Base-by-base conservation (phyloP, 1,140 invertebrate species). In the Apis dorsata region DNA sequence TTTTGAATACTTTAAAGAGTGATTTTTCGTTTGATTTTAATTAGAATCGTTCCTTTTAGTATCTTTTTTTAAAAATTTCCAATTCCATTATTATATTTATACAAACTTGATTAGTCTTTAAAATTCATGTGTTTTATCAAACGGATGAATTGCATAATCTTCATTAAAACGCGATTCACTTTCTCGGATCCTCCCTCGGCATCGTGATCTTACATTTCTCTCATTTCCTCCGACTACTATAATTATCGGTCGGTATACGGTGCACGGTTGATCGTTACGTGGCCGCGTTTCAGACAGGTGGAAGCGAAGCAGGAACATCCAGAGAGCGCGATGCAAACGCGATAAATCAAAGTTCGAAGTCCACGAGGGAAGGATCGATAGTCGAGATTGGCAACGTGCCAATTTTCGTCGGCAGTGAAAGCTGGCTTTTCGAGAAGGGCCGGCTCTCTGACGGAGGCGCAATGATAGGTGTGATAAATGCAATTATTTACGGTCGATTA, bases 401-500 rank as follows among this genome's bases (percentile, higher is more conserved):
- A 91, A 91, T 92, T 92, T 92, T 86, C 88, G 86, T 81, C 79
- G 88, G 86, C 86, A 91, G 92, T 91, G 91, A 93, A 92, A 92
- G 92, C 88, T 78, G 68, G 87, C 90, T 88, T 91, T 77, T 44
- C 90, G 86, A 87, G 89, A 89, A 80, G 87, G 88, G 86, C 85
- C 44, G 62, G 83, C 49, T 81, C 88, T 85, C 88, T 34, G 89
- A 77, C 73, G 77, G 77, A 82, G 75, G 89, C 71, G 89, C 89
- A 93, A 92, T 90, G 91, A 92, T 93, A 94, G 92, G 92, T 93
- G 93, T 93, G 92, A 94, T 94, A 93, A 94, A 93, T 92, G 93
- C 93, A 94, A 94, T 94, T 94, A 93, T 93, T 94, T 93, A 94
- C 93, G 93, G 91, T 93, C 93, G 93, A 94, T 94, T 94, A 93